Evolutionary conservation across 2,888 invertebrate species (phyloP), one percentile per base, ranked within the genome.

Genomic region (Theretra japonica): DNA sequence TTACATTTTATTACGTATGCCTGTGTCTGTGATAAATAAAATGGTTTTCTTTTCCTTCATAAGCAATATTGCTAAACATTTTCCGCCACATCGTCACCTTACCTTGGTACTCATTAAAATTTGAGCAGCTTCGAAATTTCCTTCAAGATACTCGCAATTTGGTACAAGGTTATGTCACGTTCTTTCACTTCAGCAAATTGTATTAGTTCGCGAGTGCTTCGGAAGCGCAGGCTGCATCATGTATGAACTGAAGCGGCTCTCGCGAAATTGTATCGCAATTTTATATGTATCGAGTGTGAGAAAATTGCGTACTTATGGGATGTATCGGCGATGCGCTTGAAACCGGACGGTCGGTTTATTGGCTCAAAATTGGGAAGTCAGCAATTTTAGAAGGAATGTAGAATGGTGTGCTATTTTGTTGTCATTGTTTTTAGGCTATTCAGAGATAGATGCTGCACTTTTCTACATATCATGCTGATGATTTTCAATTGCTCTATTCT

Each of bases 121-220:
- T 6, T 53, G n/a, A 53, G 53, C n/a, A 53, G 19, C 53, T 53
- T 17, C 19, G n/a, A 6, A n/a, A 53, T 53, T 53, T 53, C n/a
- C 53, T 53, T 53, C 4, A 6, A 53, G n/a, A n/a, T 53, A 5
- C 11, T 15, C 15, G 41, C 53, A n/a, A 19, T 53, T 53, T 53
- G 19, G 6, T 6, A n/a, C 19, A 15, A 2, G 28, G 28, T 25
- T 60, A 60, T 11, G 33, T 33, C 19, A 60, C 33, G 30, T 60
- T 60, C 30, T 60, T 60, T 33, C 33, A 60, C 30, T 60, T n/a
- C n/a, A 30, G 30, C 60, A 60, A 60, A 60, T 60, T 60, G 60
- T 60, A 60, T 60, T 60, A 60, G 30, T 3, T 8, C 33, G 28
- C n/a, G 30, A 60, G 60, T 60, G 60, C 60, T 59, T 19, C 59